A percentile compares a stretch with the other conserved stretches of the same genome.
Conservation (phyloP, 2,113 vertebrate species). For the Leucosticte australis region DNA sequence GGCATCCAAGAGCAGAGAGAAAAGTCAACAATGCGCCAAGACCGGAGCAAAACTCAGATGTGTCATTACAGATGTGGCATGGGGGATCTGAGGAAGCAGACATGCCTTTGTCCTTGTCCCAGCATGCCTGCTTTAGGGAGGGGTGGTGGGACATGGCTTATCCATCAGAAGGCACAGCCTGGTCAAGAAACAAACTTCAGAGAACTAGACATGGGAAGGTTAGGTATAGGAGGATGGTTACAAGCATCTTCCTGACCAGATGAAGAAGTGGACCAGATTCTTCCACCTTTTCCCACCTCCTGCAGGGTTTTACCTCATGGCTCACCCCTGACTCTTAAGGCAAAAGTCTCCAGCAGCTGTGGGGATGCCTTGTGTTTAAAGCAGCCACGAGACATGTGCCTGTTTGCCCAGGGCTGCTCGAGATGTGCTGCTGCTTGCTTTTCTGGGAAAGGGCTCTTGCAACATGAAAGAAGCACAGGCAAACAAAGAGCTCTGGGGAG, state of each 20-base stretch:
- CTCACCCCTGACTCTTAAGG: neutral
- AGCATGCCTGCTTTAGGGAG: neutral
- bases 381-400: neutral
- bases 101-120: neutral
- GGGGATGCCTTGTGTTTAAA: neutral
- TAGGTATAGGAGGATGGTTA: neutral
- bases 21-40: neutral
- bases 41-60: neutral
- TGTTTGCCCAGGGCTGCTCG: neutral
- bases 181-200: neutral
- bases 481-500: conserved; percentile 4
- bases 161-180: neutral
- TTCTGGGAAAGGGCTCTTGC: conserved; percentile 42
- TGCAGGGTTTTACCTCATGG: neutral
- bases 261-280: neutral
- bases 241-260: neutral
- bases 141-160: neutral
- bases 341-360: neutral
- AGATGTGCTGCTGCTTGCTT: conserved; percentile 8
- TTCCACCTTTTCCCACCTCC: neutral
- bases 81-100: neutral
- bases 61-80: neutral
- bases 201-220: neutral
- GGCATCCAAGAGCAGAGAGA: neutral
- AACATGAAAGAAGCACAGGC: neutral